Percentiles rank a stretch among this genome's conserved stretches.
These are phyloP conservation scores for Misgurnus anguillicaudatus DNA, from an alignment of 2,113 vertebrate genomes.

Conservation along the genomic window DNA sequence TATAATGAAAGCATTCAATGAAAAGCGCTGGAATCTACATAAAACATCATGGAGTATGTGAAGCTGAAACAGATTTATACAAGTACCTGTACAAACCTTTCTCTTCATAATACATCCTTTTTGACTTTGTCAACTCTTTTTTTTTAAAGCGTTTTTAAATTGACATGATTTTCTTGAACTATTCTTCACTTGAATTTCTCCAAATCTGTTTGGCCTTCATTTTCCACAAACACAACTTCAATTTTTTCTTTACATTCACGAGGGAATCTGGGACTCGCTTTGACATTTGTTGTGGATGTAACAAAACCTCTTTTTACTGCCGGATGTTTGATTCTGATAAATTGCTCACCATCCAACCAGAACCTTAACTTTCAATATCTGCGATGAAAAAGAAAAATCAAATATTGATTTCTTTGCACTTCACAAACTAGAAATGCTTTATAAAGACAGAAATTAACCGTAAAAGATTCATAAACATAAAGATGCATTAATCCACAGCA, in stretches of 20 bases:
- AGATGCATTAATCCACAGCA: not conserved
- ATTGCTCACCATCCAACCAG: not conserved
- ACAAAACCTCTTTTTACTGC: not conserved
- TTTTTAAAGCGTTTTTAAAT: not conserved
- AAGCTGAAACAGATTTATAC: not conserved
- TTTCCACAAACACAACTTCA: not conserved
- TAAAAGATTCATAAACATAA: slow-evolving; percentile 35
- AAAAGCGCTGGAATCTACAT: not conserved
- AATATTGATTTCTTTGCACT: slow-evolving; percentile 75
- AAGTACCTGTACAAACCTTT: not conserved
- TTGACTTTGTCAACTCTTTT: not conserved
- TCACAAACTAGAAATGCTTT: slow-evolving; percentile 1
- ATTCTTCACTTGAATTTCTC: not conserved
- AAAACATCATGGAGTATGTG: too few relatives aligned
- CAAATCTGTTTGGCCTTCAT: not conserved
- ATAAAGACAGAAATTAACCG: slow-evolving; percentile 61
- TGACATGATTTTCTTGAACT: not conserved
- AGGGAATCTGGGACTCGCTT: not conserved
- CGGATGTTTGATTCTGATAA: not conserved
- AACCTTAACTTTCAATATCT: slow-evolving; percentile 62
- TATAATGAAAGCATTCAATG: not conserved
- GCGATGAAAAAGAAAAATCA: slow-evolving; percentile 76
- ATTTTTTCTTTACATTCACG: not conserved
- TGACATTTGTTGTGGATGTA: not conserved
- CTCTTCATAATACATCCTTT: not conserved